Conservation (phyloP, 2,113 vertebrate species). For the Xenopus borealis region DNA sequence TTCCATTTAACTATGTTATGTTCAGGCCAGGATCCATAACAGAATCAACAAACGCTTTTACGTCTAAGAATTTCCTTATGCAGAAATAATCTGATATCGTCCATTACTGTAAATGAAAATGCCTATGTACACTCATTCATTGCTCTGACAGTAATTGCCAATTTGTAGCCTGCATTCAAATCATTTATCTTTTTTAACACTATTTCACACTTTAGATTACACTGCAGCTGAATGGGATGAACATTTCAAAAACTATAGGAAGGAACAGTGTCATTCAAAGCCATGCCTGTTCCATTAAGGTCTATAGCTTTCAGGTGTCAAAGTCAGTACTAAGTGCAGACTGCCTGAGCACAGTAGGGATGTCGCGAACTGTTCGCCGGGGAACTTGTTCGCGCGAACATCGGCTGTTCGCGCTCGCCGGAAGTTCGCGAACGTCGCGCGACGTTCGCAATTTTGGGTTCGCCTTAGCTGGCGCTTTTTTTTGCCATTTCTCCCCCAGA, state of each 20-base stretch:
- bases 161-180: background rate
- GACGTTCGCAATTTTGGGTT: too few relatives aligned
- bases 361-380: too few relatives aligned
- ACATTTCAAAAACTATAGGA: background rate
- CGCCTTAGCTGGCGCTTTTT: too few relatives aligned
- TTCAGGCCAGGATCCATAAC: conserved; percentile 1
- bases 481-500: too few relatives aligned
- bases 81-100: accelerated
- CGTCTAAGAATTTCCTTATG: background rate
- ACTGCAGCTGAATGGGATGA: background rate
- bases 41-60: conserved; percentile 12
- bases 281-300: background rate
- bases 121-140: background rate
- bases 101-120: accelerated
- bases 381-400: too few relatives aligned
- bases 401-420: too few relatives aligned
- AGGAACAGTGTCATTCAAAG: background rate
- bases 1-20: conserved; percentile 3
- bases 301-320: conserved; percentile 4
- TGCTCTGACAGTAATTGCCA: accelerated
- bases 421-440: too few relatives aligned
- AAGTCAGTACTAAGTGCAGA: background rate
- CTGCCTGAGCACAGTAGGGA: too few relatives aligned
- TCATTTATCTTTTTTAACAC: background rate
- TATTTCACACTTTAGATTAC: background rate